These are phyloP conservation scores for Cromileptes altivelis DNA, from an alignment of 2,113 vertebrate genomes.

Conservation along the genomic window DNA sequence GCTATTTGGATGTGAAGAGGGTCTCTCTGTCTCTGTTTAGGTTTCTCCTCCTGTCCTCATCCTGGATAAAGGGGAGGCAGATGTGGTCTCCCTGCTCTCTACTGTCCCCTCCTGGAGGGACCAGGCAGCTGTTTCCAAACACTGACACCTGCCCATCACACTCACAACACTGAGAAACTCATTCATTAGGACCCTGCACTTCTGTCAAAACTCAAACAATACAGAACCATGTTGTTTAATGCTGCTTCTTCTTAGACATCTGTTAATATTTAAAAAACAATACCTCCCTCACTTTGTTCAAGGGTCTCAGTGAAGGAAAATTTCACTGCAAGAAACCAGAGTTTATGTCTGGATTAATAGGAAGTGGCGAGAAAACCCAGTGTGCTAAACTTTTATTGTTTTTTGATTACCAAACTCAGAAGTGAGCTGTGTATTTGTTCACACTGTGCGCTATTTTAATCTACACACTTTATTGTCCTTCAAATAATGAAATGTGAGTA, in stretches of 20 bases:
- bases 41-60: conserved; percentile 18
- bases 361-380: conserved; percentile 40
- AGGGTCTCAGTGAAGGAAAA: conserved; percentile 31
- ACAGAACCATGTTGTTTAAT: conserved; percentile 10
- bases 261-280: conserved; percentile 26
- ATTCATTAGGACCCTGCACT: conserved; percentile 5
- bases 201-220: neutral
- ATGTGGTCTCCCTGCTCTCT: conserved; percentile 72
- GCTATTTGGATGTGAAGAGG: conserved; percentile 31
- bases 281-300: conserved; percentile 23
- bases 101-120: conserved; percentile 81
- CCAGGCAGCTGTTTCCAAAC: conserved; percentile 48
- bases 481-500: conserved; percentile 62
- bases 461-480: conserved; percentile 58
- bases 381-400: conserved; percentile 58
- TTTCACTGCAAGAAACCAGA: conserved; percentile 10
- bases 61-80: conserved; percentile 16
- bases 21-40: conserved; percentile 24
- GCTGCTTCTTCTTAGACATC: conserved; percentile 8
- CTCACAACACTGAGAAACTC: neutral
- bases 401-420: conserved; percentile 54
- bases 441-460: conserved; percentile 58
- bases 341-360: conserved; percentile 38
- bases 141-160: conserved; percentile 76
- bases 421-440: conserved; percentile 42